Conservation (phyloP, 2,797 vertebrate genomes). For the Zalophus californianus region DNA sequence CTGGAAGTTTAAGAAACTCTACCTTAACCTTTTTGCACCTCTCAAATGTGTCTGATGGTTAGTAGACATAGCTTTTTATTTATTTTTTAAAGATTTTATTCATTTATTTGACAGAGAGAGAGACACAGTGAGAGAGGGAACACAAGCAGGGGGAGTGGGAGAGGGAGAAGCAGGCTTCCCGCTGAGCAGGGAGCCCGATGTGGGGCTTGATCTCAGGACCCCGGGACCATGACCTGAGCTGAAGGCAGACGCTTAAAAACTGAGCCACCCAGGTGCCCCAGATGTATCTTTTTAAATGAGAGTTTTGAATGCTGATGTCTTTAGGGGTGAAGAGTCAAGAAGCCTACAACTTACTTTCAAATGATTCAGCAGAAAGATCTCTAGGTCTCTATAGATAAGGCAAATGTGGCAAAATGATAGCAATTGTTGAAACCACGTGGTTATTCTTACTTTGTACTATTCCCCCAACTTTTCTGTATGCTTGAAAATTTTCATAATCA, state of each 20-base stretch:
- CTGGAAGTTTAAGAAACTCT: background rate
- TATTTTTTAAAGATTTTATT: too few relatives aligned
- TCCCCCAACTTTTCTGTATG: conserved; percentile 29
- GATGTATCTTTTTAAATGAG: background rate
- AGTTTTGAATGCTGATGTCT: background rate
- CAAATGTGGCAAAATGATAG: background rate
- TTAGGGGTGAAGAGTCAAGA: background rate
- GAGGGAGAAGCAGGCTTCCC: too few relatives aligned
- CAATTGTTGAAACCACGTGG: background rate
- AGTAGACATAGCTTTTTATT: background rate
- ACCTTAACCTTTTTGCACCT: background rate
- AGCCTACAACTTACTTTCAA: background rate
- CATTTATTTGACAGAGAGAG: too few relatives aligned
- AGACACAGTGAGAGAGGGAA: too few relatives aligned
- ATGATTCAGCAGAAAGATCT: background rate
- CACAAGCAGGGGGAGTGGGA: too few relatives aligned
- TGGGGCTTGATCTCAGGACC: too few relatives aligned
- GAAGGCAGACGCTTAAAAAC: too few relatives aligned
- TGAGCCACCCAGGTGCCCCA: too few relatives aligned
- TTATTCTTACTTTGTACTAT: background rate
- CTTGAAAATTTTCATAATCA: conserved; percentile 13
- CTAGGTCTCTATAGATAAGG: background rate
- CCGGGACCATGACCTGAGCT: too few relatives aligned
- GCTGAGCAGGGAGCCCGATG: too few relatives aligned
- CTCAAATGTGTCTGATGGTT: background rate